phyloP scores from a whole-genome alignment of 2,888 invertebrate genomes.

The Drosophila robusta region DNA sequence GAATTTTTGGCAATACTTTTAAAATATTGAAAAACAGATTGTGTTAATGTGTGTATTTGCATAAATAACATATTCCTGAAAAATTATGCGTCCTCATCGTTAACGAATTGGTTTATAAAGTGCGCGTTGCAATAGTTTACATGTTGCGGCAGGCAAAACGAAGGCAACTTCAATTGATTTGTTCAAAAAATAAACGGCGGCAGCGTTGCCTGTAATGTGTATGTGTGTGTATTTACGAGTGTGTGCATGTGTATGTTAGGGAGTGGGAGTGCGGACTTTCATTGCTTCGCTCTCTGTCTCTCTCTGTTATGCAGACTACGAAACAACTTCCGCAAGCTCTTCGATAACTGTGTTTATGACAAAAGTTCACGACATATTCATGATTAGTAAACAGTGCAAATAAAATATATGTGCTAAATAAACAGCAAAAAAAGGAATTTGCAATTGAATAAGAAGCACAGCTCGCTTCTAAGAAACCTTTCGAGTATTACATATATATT shows the following conservation, averaged over 20 bases:
- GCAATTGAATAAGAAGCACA: not conserved
- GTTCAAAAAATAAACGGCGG: slow-evolving; percentile 39
- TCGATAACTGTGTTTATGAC: slow-evolving; percentile 18
- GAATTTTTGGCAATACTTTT: slow-evolving; percentile 31
- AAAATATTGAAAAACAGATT: slow-evolving; percentile 2
- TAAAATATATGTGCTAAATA: not conserved
- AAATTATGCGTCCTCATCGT: not conserved
- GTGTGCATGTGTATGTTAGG: slow-evolving; percentile 8
- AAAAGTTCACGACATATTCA: slow-evolving; percentile 18
- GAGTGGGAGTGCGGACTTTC: slow-evolving; percentile 15
- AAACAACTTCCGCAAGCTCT: slow-evolving; percentile 20
- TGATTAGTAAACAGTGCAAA: slow-evolving; percentile 21
- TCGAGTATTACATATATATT: not conserved
- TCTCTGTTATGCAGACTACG: not conserved
- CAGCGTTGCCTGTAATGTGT: not conserved
- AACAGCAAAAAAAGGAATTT: not conserved
- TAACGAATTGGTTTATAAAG: not conserved
- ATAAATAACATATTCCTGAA: not conserved
- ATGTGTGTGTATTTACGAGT: slow-evolving; percentile 2
- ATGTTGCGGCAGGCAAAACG: slow-evolving; percentile 53
- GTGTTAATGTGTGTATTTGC: not conserved
- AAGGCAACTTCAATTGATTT: slow-evolving; percentile 62
- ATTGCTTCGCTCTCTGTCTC: not conserved
- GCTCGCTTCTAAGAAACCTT: not conserved
- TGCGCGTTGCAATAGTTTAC: slow-evolving; percentile 27